phyloP scores from a whole-genome alignment of 2,888 invertebrate genomes.

The Polydesmus complanatus region DNA sequence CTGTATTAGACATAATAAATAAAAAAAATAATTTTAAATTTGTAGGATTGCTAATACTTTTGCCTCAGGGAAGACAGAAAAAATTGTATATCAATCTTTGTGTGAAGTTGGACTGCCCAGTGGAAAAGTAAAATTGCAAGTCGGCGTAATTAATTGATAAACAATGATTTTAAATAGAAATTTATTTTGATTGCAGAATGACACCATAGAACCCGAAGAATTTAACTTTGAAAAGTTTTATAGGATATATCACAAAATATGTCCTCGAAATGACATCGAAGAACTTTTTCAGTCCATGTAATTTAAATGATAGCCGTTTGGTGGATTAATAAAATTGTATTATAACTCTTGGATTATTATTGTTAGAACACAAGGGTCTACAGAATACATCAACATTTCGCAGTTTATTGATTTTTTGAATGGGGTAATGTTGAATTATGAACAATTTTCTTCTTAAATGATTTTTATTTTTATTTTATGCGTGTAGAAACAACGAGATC shows the following conservation, averaged over 20 bases:
- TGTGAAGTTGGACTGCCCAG: constrained; percentile 85
- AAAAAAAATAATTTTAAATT: too few relatives aligned
- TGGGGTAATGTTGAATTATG: constrained; percentile 39
- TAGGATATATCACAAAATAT: constrained; percentile 94
- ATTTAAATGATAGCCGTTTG: constrained; percentile 32
- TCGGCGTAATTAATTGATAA: constrained; percentile 24
- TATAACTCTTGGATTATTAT: too few relatives aligned
- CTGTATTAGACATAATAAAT: too few relatives aligned
- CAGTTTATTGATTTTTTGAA: constrained; percentile 88
- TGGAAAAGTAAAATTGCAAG: constrained; percentile 50
- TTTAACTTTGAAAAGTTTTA: constrained; percentile 99
- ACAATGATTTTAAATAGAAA: constrained; percentile 4
- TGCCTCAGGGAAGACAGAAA: constrained; percentile 98
- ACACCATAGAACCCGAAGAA: constrained; percentile 80
- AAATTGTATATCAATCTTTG: constrained; percentile 90
- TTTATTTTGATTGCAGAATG: constrained; percentile 47
- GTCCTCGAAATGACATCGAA: constrained; percentile 96
- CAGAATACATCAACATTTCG: constrained; percentile 67
- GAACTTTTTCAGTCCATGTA: constrained; percentile 91
- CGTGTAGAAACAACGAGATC: constrained; percentile 77
- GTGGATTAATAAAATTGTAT: constrained; percentile 4
- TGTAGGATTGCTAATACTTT: constrained; percentile 81
- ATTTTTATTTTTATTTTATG: not conserved
- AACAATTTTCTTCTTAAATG: not conserved
- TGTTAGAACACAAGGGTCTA: constrained; percentile 78